phyloP scores from a whole-genome alignment of 37 sponge, comb jelly and placozoan genomes.

The Chondrosia reniformis region DNA sequence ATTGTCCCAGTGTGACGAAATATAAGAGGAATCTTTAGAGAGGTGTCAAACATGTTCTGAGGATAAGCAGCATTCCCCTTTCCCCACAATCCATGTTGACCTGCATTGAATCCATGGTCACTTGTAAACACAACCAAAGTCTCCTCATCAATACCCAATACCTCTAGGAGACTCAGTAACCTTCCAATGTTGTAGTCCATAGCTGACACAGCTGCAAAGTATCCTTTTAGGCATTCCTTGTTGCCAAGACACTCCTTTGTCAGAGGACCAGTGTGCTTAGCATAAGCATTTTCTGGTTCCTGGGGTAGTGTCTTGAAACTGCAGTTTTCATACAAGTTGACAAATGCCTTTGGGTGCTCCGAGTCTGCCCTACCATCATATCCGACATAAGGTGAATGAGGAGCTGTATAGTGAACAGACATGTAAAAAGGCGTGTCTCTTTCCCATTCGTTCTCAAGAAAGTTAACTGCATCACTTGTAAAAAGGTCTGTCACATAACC shows the following conservation, averaged over 20 bases:
- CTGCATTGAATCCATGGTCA: constrained; percentile 73
- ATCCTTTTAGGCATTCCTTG: constrained; percentile 58
- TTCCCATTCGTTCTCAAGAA: constrained; percentile 10
- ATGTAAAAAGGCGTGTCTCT: constrained; percentile 45
- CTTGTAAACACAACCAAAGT: constrained; percentile 70
- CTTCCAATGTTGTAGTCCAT: constrained; percentile 70
- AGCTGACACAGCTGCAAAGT: constrained; percentile 63
- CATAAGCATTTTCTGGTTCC: constrained; percentile 51
- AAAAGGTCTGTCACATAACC: constrained; percentile 73
- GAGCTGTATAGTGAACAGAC: constrained; percentile 73
- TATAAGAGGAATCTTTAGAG: constrained; percentile 61
- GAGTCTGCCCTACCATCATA: constrained; percentile 52
- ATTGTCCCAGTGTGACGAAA: constrained; percentile 49
- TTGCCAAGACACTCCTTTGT: constrained; percentile 49
- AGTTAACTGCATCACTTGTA: constrained; percentile 59
- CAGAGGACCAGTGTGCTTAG: constrained; percentile 18
- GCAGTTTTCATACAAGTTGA: constrained; percentile 54
- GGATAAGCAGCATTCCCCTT: constrained; percentile 82
- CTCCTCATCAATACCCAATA: constrained; percentile 17
- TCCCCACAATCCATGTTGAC: constrained; percentile 72
- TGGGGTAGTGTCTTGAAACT: constrained; percentile 55
- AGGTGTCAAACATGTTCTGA: constrained; percentile 79
- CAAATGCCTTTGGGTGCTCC: constrained; percentile 54
- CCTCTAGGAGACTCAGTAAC: constrained; percentile 33
- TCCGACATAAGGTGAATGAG: constrained; percentile 57